phyloP scores from a whole-genome alignment of 2,888 invertebrate species.

The Drosophila kuntzei region DNA sequence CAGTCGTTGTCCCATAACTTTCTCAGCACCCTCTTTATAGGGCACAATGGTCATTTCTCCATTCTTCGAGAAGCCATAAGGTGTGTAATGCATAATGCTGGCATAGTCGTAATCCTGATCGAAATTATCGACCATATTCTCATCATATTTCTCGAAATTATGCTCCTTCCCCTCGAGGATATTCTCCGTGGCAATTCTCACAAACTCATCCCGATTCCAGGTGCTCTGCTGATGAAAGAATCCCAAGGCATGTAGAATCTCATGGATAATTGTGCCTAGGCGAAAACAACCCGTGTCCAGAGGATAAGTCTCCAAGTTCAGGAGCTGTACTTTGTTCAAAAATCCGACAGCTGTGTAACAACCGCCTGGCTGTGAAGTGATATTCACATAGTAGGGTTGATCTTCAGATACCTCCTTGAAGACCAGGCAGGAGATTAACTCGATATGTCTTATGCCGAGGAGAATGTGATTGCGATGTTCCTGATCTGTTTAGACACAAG shows the following conservation, averaged over 20 bases:
- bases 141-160: conserved; percentile 89
- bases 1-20: conserved; percentile 54
- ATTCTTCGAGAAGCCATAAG: conserved; percentile 90
- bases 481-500: conserved; percentile 78
- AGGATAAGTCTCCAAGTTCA: conserved; percentile 56
- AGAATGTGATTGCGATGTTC: conserved; percentile 88
- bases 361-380: conserved; percentile 85
- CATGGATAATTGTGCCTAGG: conserved; percentile 88
- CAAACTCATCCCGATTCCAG: conserved; percentile 89
- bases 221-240: conserved; percentile 92
- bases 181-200: conserved; percentile 86
- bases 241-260: conserved; percentile 91
- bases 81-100: conserved; percentile 92
- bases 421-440: conserved; percentile 90
- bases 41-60: conserved; percentile 89
- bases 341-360: conserved; percentile 92
- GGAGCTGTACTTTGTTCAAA: conserved; percentile 82
- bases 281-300: conserved; percentile 73
- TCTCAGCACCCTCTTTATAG: conserved; percentile 43
- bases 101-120: conserved; percentile 90
- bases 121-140: conserved; percentile 87
- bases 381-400: conserved; percentile 70
- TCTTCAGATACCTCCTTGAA: conserved; percentile 88
- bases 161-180: conserved; percentile 87
- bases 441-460: conserved; percentile 90